Conservation (phyloP, 2,888 invertebrate genomes). For the Lordiphosa fenestrarum region DNA sequence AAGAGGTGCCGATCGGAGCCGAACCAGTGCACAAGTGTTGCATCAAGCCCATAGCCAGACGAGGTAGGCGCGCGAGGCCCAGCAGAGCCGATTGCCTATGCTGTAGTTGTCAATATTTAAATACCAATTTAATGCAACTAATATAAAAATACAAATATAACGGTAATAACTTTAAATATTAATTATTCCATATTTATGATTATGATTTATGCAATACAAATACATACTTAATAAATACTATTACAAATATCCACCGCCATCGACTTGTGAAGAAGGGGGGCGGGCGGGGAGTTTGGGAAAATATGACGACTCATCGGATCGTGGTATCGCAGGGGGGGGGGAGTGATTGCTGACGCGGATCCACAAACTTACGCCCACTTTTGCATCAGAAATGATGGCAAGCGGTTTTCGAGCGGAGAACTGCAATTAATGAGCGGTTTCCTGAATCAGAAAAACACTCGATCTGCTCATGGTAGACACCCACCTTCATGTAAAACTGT, state of each 20-base stretch:
- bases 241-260: constrained; percentile 26
- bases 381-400: too few species aligned
- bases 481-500: too few species aligned
- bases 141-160: constrained; percentile 29
- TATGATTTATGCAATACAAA: constrained; percentile 52
- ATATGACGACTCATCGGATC: too few species aligned
- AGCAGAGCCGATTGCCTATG: constrained; percentile 34
- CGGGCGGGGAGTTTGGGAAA: too few species aligned
- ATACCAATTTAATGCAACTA: constrained; percentile 33
- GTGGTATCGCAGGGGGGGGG: too few species aligned
- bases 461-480: too few species aligned
- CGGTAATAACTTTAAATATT: constrained; percentile 47
- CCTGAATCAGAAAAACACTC: too few species aligned
- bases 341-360: too few species aligned
- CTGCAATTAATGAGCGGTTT: too few species aligned
- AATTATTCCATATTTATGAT: constrained; percentile 56
- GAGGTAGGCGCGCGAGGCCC: neutral
- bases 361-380: too few species aligned
- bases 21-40: constrained; percentile 1
- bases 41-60: neutral
- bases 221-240: constrained; percentile 55
- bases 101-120: constrained; percentile 47
- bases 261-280: too few species aligned
- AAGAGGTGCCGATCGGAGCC: neutral
- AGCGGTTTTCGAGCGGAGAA: too few species aligned